Conservation (phyloP, 2,888 invertebrate genomes). For the Iphiclides podalirius region DNA sequence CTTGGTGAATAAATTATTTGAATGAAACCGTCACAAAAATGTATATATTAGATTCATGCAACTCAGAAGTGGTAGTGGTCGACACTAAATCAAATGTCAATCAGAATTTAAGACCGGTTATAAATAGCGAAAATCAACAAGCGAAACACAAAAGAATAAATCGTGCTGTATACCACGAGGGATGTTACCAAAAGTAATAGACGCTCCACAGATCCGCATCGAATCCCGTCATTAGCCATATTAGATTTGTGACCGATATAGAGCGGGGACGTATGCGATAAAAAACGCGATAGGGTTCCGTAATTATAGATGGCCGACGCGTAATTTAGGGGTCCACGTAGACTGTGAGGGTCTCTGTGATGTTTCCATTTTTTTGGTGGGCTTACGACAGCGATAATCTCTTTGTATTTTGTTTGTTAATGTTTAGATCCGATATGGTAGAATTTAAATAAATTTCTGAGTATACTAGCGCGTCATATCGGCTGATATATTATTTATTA, state of each 20-base stretch:
- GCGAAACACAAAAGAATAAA: conserved; percentile 38
- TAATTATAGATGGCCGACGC: conserved; percentile 54
- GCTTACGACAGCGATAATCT: conserved; percentile 35
- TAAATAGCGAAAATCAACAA: conserved; percentile 14
- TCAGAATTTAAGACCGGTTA: too few relatives aligned
- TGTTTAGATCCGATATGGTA: too few relatives aligned
- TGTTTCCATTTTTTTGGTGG: conserved; percentile 39
- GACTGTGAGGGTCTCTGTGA: conserved; percentile 42
- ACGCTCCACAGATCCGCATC: conserved; percentile 47
- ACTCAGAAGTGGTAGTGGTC: too few relatives aligned
- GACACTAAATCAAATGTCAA: too few relatives aligned
- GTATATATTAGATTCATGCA: too few relatives aligned
- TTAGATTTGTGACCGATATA: conserved; percentile 67
- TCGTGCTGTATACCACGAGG: conserved; percentile 45
- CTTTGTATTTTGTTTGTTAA: conserved; percentile 22
- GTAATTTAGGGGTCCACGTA: conserved; percentile 61
- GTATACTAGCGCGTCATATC: too few relatives aligned
- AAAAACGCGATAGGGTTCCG: conserved; percentile 56
- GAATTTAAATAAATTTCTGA: too few relatives aligned
- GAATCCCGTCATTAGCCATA: conserved; percentile 66
- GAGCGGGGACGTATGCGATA: conserved; percentile 39
- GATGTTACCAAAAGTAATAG: conserved; percentile 45
- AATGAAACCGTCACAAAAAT: too few relatives aligned
- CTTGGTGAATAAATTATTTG: too few relatives aligned
- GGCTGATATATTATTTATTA: too few relatives aligned